These are phyloP conservation scores for Cyclophora punctaria DNA, from an alignment of 2,888 invertebrate genomes.

Conservation along the genomic window DNA sequence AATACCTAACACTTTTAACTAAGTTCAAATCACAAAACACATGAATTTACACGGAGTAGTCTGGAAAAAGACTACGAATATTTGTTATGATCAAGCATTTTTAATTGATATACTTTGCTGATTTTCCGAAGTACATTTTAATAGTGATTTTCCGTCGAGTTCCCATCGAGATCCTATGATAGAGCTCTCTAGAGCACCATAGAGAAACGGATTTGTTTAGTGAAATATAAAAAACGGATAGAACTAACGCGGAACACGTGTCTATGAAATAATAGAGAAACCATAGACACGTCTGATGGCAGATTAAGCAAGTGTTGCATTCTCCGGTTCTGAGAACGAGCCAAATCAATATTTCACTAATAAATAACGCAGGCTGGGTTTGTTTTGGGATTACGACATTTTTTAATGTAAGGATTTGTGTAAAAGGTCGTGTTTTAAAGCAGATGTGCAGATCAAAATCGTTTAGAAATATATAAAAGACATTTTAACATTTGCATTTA, in stretches of 20 bases:
- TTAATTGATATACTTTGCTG: no score
- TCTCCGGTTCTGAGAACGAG: constrained; percentile 53
- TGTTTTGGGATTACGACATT: constrained; percentile 49
- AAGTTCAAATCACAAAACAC: no score
- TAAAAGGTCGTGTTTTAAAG: constrained; percentile 23
- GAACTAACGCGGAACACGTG: constrained; percentile 53
- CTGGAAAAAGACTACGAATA: no score
- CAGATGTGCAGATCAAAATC: constrained; percentile 22
- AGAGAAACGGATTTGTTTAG: constrained; percentile 15
- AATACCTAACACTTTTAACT: no score
- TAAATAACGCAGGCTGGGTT: constrained; percentile 31
- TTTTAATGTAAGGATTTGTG: constrained; percentile 26
- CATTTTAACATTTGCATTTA: no score
- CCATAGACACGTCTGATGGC: constrained; percentile 43
- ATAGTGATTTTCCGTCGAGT: neutral
- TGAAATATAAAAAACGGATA: constrained; percentile 26
- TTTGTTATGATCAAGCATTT: no score
- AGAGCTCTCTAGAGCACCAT: neutral
- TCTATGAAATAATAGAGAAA: constrained; percentile 52
- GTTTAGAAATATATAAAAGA: no score
- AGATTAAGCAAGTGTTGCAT: constrained; percentile 68
- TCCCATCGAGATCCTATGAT: constrained; percentile 12
- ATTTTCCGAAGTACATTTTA: no score
- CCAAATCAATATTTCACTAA: constrained; percentile 38
- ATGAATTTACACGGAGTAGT: no score